phyloP scores from a whole-genome alignment of 1,140 invertebrate species.

The Pseudoatta argentina region DNA sequence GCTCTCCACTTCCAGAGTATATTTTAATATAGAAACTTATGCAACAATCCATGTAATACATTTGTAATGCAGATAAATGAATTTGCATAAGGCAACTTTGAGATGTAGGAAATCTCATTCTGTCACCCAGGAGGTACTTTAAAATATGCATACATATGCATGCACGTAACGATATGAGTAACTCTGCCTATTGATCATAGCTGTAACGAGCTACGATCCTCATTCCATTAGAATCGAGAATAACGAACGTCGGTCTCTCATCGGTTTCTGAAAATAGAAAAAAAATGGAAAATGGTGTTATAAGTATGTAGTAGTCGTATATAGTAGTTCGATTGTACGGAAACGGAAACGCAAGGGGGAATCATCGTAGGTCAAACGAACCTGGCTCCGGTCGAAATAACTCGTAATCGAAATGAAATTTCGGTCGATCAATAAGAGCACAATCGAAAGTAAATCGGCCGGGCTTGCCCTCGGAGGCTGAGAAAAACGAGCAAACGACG shows the following conservation, averaged over 20 bases:
- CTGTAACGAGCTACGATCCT: not conserved
- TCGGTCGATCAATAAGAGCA: constrained; percentile 54
- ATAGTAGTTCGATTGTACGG: not conserved
- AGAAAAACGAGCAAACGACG: constrained; percentile 56
- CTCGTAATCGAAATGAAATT: constrained; percentile 60
- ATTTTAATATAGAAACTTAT: constrained; percentile 23
- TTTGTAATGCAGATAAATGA: constrained; percentile 56
- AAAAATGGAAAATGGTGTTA: not conserved
- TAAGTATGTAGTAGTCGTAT: no score
- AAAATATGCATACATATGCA: constrained; percentile 57
- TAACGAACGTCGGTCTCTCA: constrained; percentile 15
- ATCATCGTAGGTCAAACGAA: constrained; percentile 21
- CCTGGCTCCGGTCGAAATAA: constrained; percentile 46
- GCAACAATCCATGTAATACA: constrained; percentile 22
- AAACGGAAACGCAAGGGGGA: constrained; percentile 31
- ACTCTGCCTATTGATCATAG: constrained; percentile 18
- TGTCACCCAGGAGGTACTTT: constrained; percentile 32
- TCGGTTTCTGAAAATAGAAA: constrained; percentile 3
- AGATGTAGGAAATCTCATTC: constrained; percentile 44
- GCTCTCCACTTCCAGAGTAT: not conserved
- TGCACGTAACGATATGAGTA: constrained; percentile 34
- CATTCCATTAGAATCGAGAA: constrained; percentile 22
- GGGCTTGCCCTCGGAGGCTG: constrained; percentile 19
- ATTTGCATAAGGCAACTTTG: constrained; percentile 51
- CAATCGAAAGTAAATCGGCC: constrained; percentile 73